Evolutionary conservation across 2,113 vertebrate genomes (phyloP).

Genomic region (Saccopteryx leptura): DNA sequence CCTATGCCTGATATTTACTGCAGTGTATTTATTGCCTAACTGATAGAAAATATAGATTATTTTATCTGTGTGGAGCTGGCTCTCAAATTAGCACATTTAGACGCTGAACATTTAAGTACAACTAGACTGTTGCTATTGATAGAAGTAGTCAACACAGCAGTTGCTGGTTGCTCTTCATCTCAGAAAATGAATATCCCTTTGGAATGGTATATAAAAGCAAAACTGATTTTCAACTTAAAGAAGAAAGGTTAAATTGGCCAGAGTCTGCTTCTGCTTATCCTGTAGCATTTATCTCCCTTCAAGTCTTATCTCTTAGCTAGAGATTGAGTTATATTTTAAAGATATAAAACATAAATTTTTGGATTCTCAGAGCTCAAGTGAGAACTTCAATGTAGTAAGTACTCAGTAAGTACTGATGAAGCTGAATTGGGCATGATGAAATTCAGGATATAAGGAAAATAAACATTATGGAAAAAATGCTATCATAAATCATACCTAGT

Average conservation of each 20-base stretch:
- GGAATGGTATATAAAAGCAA: neutral
- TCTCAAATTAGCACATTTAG: neutral
- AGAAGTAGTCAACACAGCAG: neutral
- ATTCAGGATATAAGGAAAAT: neutral
- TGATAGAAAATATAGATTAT: neutral
- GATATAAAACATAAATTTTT: neutral
- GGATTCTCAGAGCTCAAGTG: neutral
- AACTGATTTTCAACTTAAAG: neutral
- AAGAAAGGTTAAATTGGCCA: neutral
- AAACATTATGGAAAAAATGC: neutral
- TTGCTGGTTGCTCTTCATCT: neutral
- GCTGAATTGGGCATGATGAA: neutral
- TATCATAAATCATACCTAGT: neutral
- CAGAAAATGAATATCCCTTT: neutral
- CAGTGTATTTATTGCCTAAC: neutral
- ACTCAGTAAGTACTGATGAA: neutral
- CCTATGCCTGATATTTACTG: conserved; percentile 15
- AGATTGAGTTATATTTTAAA: neutral
- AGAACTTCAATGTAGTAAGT: neutral
- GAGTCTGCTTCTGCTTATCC: neutral
- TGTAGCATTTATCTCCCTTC: neutral
- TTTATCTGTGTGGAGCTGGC: neutral
- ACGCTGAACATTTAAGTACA: neutral
- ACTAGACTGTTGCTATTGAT: neutral
- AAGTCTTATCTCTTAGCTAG: neutral